Percentiles rank a stretch among this genome's conserved stretches.
Conservation (phyloP, 1,140 invertebrate species). For the Penaeus indicus region DNA sequence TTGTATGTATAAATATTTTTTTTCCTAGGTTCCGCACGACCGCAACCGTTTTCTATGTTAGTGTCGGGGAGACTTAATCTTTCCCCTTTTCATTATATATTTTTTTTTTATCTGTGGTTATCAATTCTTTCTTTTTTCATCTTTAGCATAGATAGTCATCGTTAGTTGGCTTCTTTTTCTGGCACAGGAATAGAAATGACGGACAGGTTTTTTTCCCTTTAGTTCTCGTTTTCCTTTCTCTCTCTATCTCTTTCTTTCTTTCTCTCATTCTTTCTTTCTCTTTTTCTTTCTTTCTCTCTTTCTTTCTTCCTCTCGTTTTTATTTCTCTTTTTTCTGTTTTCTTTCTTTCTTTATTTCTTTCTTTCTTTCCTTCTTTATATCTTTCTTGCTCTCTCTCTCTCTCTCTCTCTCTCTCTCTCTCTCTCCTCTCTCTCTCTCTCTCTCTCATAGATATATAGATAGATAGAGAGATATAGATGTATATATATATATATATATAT, state of each 20-base stretch:
- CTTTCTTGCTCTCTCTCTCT: not conserved
- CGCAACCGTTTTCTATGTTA: too few relatives aligned
- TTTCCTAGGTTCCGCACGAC: too few relatives aligned
- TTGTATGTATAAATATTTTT: too few relatives aligned
- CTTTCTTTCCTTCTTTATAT: conserved; percentile 13
- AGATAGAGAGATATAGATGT: too few relatives aligned
- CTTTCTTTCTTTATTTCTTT: not conserved
- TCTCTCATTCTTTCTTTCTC: not conserved
- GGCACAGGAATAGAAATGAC: too few relatives aligned
- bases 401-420: not conserved
- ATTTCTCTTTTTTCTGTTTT: not conserved
- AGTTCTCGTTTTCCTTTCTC: not conserved
- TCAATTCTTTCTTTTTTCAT: not conserved
- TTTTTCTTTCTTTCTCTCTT: not conserved
- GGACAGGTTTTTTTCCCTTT: not conserved
- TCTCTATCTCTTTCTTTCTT: not conserved
- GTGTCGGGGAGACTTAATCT: too few relatives aligned
- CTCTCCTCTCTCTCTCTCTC: not conserved
- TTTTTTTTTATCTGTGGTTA: not conserved
- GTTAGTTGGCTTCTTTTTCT: too few relatives aligned
- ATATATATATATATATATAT: too few relatives aligned
- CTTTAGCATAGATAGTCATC: too few relatives aligned
- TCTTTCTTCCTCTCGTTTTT: not conserved
- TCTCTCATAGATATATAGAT: too few relatives aligned
- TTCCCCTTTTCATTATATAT: not conserved